Conservation (phyloP, 2,113 vertebrate genomes). For the Aplodontia rufa region DNA sequence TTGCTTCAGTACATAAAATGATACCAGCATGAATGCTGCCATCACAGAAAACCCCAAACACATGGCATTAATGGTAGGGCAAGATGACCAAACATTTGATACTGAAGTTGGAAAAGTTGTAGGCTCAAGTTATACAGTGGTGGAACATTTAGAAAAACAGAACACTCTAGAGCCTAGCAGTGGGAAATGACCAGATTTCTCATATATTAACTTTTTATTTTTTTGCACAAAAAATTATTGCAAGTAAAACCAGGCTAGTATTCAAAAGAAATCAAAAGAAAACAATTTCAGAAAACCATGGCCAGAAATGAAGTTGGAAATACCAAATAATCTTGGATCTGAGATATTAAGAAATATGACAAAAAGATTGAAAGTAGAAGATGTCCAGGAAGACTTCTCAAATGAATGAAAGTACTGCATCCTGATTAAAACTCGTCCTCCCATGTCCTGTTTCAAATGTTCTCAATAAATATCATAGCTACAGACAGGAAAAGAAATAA, state of each 20-base stretch:
- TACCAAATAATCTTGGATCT: not conserved
- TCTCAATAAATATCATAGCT: not conserved
- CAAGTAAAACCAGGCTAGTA: not conserved
- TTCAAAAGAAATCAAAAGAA: not conserved
- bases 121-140: accelerated
- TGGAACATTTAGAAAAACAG: not conserved
- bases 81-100: accelerated
- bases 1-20: not conserved
- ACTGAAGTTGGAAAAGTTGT: not conserved
- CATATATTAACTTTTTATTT: not conserved
- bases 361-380: not conserved
- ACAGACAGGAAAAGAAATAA: not conserved
- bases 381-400: not conserved
- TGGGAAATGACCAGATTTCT: not conserved
- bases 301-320: not conserved
- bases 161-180: not conserved
- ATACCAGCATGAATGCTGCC: not conserved
- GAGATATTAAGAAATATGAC: not conserved
- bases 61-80: not conserved
- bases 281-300: not conserved
- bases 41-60: not conserved
- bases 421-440: not conserved
- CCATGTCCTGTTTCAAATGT: not conserved
- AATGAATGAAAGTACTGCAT: not conserved
- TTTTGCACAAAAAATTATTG: not conserved